Evolutionary conservation across 2,113 vertebrate genomes (phyloP).

Genomic region (Pteropus alecto): DNA sequence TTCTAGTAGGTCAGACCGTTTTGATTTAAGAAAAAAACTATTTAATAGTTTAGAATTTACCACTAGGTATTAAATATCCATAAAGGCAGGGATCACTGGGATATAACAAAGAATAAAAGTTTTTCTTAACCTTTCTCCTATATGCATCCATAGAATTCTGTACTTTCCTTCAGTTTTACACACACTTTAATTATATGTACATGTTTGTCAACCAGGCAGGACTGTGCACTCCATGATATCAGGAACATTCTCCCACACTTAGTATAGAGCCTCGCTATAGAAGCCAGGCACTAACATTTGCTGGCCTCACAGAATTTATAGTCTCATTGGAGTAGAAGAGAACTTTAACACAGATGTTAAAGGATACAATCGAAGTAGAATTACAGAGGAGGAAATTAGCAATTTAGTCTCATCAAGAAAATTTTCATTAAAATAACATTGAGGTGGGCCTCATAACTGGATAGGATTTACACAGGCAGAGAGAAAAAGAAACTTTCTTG

Average conservation of each 20-base stretch:
- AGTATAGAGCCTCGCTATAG: background rate
- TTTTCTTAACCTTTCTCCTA: background rate
- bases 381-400: conserved; percentile 10
- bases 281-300: background rate
- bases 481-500: background rate
- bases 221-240: background rate
- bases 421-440: background rate
- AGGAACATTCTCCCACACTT: background rate
- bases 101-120: background rate
- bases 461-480: background rate
- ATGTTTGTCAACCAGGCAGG: background rate
- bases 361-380: background rate
- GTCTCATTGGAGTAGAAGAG: background rate
- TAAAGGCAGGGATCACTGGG: background rate
- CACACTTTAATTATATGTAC: background rate
- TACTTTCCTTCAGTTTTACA: background rate
- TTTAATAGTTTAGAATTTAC: background rate
- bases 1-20: background rate
- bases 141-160: background rate
- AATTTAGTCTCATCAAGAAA: background rate
- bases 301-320: background rate
- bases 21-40: background rate
- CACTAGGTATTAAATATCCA: background rate
- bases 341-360: background rate
- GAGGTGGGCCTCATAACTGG: background rate